Conservation (phyloP, 2,797 vertebrate species). For the Scolopax rusticola region DNA sequence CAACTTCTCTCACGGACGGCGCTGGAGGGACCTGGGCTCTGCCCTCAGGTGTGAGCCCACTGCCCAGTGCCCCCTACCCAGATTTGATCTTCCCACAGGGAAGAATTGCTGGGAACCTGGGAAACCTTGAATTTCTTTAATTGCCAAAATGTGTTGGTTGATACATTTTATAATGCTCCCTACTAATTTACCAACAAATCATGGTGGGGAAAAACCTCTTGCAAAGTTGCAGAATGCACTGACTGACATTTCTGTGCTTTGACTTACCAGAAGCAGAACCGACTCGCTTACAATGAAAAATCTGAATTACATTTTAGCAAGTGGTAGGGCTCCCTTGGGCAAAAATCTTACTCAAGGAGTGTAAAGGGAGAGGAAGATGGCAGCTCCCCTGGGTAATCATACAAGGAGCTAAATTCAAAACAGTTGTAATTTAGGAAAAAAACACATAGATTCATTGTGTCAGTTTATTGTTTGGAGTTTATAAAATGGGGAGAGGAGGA, state of each 20-base stretch:
- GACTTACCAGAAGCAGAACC: neutral
- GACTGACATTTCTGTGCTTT: neutral
- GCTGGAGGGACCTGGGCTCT: neutral
- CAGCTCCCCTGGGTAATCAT: neutral
- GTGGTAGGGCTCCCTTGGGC: neutral
- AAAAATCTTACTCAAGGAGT: neutral
- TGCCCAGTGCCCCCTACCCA: neutral
- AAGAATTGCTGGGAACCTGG: neutral
- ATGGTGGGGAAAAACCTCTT: neutral
- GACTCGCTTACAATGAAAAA: neutral
- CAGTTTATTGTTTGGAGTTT: neutral
- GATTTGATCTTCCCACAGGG: neutral
- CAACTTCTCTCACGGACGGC: fast-evolving
- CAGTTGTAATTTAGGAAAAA: neutral
- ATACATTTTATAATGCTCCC: neutral
- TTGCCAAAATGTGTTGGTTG: neutral
- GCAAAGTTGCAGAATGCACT: neutral
- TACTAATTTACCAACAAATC: neutral
- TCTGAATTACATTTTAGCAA: neutral
- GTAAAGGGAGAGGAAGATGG: neutral
- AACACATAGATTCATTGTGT: neutral
- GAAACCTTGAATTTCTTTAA: neutral
- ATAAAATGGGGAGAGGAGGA: neutral
- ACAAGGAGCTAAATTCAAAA: neutral
- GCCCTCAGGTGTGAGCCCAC: fast-evolving